Percentiles rank a stretch among this genome's conserved stretches.
phyloP scores from a whole-genome alignment of 2,888 invertebrate genomes.

The Myopa tessellatipennis region DNA sequence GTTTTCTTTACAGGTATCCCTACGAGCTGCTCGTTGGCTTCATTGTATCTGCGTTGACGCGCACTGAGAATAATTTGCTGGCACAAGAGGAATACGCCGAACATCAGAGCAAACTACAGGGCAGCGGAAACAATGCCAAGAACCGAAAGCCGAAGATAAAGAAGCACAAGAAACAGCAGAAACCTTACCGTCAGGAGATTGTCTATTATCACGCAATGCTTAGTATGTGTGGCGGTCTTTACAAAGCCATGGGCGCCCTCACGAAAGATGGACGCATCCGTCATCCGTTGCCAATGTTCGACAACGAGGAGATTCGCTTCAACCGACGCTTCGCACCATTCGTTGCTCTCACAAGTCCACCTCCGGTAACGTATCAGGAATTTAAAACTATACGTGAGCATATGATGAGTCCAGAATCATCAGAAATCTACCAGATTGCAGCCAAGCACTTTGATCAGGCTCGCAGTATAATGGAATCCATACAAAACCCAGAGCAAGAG shows the following conservation, averaged over 20 bases:
- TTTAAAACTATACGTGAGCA: conserved; percentile 85
- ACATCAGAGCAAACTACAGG: conserved; percentile 60
- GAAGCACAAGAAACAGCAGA: conserved; percentile 73
- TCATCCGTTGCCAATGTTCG: conserved; percentile 88
- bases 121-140: conserved; percentile 52
- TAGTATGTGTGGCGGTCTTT: conserved; percentile 94
- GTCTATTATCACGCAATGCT: conserved; percentile 92
- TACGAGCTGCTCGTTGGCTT: conserved; percentile 96
- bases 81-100: conserved; percentile 77
- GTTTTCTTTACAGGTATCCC: conserved; percentile 76
- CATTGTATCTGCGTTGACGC: conserved; percentile 88
- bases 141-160: conserved; percentile 68
- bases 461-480: conserved; percentile 83
- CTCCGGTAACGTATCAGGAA: conserved; percentile 90
- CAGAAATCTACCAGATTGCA: conserved; percentile 82
- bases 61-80: conserved; percentile 86
- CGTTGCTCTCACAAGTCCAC: conserved; percentile 85
- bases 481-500: conserved; percentile 84
- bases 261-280: conserved; percentile 87
- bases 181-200: conserved; percentile 84
- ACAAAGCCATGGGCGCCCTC: conserved; percentile 93
- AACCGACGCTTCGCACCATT: conserved; percentile 94
- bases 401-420: conserved; percentile 72
- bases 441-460: conserved; percentile 95
- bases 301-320: conserved; percentile 93